phyloP scores from a whole-genome alignment of 30 jellyfish, hydroid and myxozoan species.

The Sanderia malayensis region DNA sequence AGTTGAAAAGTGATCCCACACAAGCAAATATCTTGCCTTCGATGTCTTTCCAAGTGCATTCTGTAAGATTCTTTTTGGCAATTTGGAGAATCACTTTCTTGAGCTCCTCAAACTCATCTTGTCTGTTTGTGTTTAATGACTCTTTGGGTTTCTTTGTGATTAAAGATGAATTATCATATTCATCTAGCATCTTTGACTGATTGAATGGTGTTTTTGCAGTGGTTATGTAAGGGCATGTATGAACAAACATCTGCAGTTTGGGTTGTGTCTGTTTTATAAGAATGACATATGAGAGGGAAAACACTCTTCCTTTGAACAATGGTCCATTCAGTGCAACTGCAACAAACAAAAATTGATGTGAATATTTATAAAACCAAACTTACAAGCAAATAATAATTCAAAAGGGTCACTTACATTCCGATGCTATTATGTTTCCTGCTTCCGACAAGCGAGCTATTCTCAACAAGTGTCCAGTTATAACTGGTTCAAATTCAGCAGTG shows the following conservation, averaged over 20 bases:
- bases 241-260: slow-evolving; percentile 18
- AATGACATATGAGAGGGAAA: slow-evolving; percentile 52
- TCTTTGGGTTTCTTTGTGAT: slow-evolving; percentile 24
- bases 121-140: slow-evolving; percentile 6
- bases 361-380: not conserved
- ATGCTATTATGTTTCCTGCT: slow-evolving; percentile 64
- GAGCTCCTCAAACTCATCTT: slow-evolving; percentile 32
- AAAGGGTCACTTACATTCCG: slow-evolving; percentile 66
- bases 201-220: slow-evolving; percentile 26
- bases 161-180: slow-evolving; percentile 47
- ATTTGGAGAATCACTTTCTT: slow-evolving; percentile 28
- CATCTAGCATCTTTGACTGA: slow-evolving; percentile 30
- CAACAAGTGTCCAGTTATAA: slow-evolving; percentile 40
- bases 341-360: slow-evolving; percentile 11
- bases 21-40: slow-evolving; percentile 36
- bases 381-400: slow-evolving; percentile 5
- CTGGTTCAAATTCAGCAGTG: slow-evolving; percentile 26
- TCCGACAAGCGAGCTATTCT: slow-evolving; percentile 64
- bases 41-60: slow-evolving; percentile 53
- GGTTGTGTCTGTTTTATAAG: slow-evolving; percentile 8
- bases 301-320: slow-evolving; percentile 40
- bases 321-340: slow-evolving; percentile 43
- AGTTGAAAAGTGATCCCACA: slow-evolving; percentile 26
- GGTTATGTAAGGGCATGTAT: slow-evolving; percentile 55
- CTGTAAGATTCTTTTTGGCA: slow-evolving; percentile 18